Evolutionary conservation across 1,140 invertebrate genomes (phyloP), one percentile per base, ranked within the genome.

Genomic region (Anagrus nilaparvatae): DNA sequence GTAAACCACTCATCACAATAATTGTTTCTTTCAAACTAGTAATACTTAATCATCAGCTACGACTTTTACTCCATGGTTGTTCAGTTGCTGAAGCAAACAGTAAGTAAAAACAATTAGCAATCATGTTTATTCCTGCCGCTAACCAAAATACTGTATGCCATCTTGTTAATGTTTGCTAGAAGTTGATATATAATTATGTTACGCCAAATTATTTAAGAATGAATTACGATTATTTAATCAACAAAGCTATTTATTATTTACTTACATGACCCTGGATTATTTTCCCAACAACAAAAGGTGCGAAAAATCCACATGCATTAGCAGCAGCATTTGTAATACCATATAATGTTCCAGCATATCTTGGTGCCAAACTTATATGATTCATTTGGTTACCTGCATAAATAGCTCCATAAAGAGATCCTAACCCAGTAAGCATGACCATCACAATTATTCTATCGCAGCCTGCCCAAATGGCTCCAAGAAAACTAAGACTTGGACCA

Each of bases 101-200:
- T 29, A 85, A 59, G 59, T 87, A 94, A 53, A 93, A 79, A 3
- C 84, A 69, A 58, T 85, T 87, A 0, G 81, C 77, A 8, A 74
- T 70, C 13, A 83, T 71, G 59, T 88, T 88, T 23, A 94, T 78
- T 4, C 70, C 81, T 1, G 84, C 81, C 1, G 85, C 82, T 45
- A 91, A 73, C 71, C 85, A 91, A 64, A 94, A 94, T 19, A 93
- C 86, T 40, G 78, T 76, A 34, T 84, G 79, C 90, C 90, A 95
- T 49, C 85, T 79, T 31, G 77, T 79, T 9, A 87, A 56, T 0
- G 86, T 87, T 75, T 89, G 78, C 82, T 90, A 58, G 20, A 73
- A 74, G 47, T 48, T 44, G 51, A 46, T 32, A 31, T 9, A 40
- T 29, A 45, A 31, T 35, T 18, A 43, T 50, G 37, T n/a, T n/a